Base-by-base conservation (phyloP, 2,797 vertebrate genomes). In the Aphelocoma californica region DNA sequence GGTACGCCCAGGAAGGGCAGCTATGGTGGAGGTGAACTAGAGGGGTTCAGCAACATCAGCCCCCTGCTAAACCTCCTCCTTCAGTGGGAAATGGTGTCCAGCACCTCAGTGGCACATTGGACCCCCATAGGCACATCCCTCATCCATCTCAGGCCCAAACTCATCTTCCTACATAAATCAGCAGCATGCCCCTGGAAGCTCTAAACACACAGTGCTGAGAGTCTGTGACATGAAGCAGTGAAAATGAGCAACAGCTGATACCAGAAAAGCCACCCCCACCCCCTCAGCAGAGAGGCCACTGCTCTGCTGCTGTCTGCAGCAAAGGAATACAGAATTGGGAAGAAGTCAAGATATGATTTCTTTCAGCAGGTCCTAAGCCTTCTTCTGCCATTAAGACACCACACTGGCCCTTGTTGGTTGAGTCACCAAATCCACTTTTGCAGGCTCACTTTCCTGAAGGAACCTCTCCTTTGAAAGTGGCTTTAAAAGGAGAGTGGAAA, bases 331-430 rank as follows among this genome's bases (percentile, higher is more conserved):
- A 48, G 21, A 77, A 53, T 2, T 29, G 34, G 5, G 3, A 60
- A 8, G 32, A 75, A 77, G 36, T 2, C 17, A 62, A 44, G 44
- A 44, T 2, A 25, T 0, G 6, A 36, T 57, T 71, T 53, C 67
- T 86, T 79, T 40, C 14, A 47, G 34, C 3, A 5, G 18, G 24
- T 62, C 29, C 78, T n/a, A 45, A 77, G 54, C 69, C 20, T 17
- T 10, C 40, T 73, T 28, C 56, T 47, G 38, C 54, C 58, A 53
- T 29, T n/a, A 13, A 87, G 50, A 73, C 44, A 40, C 53, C 50
- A 67, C 25, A 6, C 12, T 42, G 60, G 16, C 3, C 2, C 0
- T 1, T 2, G 2, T 17, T 6, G 3, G 12, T 24, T 32, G 67
- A 84, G 58, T 17, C 45, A 34, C 70, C 65, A 62, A 62, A 67